Base-by-base conservation (phyloP, 1,140 invertebrate genomes). In the Saxidomus purpurata region DNA sequence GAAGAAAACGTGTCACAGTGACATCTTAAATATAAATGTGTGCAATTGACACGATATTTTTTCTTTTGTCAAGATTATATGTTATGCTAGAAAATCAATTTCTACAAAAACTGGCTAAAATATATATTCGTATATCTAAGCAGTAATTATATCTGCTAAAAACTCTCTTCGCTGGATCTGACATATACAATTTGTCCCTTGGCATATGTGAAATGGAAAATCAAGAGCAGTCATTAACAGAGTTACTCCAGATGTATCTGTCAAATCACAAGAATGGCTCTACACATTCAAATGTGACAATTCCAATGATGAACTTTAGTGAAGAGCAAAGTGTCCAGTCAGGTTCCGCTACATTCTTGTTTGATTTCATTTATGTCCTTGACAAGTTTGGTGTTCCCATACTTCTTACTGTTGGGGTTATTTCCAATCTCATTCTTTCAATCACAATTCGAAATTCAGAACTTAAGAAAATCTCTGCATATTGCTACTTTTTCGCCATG, bases 391-490 rank as follows among this genome's bases (percentile, higher is more conserved):
- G 89, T 8, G 74, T 90, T 19, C 91, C 91, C 22, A 69, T 67
- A 6, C 38, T 90, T n/a, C 77, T 91, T n/a, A 76, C 89, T 3
- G 34, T 90, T 6, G 91, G 91, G 2, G 69, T 91, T 0, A n/a
- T 90, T n/a, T 63, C 88, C 9, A 91, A 91, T 74, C 34, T 91
- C 3, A 59, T 88, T 1, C 34, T 84, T 15, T 69, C 47, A 22
- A 71, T 82, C 31, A 86, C 86, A 15, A 86, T 90, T 13, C 49
- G 85, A 28, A 89, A 80, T 15, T 89, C 91, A 3, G 91, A 91
- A 52, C 69, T 91, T 25, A 90, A 86, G 36, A 88, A 89, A 76
- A 89, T 91, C 9, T 77, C 91, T 19, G 49, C 91, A 0, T 90
- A 81, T 83, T 36, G 87, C 1, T 91, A 85, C 31, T 89, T 91